Evolutionary conservation across 2,797 vertebrate genomes (phyloP).

Genomic region (Argyrosomus regius): DNA sequence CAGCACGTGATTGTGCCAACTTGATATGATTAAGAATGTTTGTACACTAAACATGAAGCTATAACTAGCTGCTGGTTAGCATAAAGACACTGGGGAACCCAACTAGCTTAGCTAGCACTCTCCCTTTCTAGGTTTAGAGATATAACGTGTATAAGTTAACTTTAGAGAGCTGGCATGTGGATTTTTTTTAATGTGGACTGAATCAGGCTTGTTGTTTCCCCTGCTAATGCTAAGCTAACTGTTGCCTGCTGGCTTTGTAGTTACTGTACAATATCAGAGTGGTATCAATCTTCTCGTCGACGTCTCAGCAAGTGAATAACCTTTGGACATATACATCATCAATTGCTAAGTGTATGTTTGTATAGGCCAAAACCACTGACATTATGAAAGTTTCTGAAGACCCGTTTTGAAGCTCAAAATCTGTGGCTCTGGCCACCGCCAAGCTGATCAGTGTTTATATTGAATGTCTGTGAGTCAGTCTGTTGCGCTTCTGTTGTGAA

Average conservation of each 20-base stretch:
- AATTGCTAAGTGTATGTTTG: not conserved
- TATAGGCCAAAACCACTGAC: not conserved
- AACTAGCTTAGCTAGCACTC: no score
- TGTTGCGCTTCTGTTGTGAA: not conserved
- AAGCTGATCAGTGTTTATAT: not conserved
- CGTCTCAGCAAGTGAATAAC: not conserved
- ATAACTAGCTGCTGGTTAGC: no score
- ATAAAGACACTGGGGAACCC: no score
- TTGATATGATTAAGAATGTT: no score
- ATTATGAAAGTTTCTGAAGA: no score
- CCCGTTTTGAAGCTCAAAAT: no score
- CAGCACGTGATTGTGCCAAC: no score
- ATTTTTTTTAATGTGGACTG: not conserved
- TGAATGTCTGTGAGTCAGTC: not conserved
- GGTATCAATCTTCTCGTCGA: not conserved
- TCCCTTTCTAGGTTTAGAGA: not conserved
- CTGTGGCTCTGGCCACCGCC: no score
- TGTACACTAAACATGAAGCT: no score
- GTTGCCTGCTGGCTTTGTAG: not conserved
- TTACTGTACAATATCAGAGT: not conserved
- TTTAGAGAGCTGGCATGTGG: not conserved
- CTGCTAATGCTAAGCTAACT: not conserved
- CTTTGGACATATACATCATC: not conserved
- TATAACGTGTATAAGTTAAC: no score
- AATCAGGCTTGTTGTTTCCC: not conserved